These are phyloP conservation scores for Bryconaethiops microstoma DNA, from an alignment of 2,797 vertebrate genomes.

Conservation along the genomic window DNA sequence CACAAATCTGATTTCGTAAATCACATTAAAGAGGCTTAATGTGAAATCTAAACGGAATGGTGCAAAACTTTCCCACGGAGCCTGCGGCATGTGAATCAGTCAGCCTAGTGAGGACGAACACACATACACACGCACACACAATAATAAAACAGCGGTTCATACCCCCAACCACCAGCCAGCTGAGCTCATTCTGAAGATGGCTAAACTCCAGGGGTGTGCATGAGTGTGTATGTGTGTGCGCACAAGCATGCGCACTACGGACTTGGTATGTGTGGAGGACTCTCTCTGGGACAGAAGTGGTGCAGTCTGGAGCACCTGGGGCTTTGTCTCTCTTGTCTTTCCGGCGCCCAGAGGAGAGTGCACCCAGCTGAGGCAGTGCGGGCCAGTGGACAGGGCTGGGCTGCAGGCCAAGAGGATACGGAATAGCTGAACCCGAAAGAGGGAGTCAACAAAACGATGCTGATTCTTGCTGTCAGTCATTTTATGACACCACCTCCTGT, in stretches of 20 bases:
- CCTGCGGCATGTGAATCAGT: neutral
- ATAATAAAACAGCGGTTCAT: neutral
- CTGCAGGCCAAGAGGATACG: conserved; percentile 47
- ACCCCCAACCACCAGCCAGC: conserved; percentile 42
- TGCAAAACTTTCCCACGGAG: conserved; percentile 12
- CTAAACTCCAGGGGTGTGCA: conserved; percentile 42
- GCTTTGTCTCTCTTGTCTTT: conserved; percentile 36
- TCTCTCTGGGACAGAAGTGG: conserved; percentile 34
- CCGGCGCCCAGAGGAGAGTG: conserved; percentile 39
- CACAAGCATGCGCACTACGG: conserved; percentile 15
- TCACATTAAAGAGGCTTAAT: conserved; percentile 29
- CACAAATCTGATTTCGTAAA: conserved; percentile 32
- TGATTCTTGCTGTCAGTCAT: conserved; percentile 43
- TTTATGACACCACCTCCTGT: conserved; percentile 41
- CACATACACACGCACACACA: conserved; percentile 6
- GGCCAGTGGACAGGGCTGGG: conserved; percentile 41
- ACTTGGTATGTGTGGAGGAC: conserved; percentile 35
- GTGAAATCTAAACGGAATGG: conserved; percentile 16
- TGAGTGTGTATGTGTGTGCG: conserved; percentile 26
- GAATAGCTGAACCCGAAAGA: conserved; percentile 35
- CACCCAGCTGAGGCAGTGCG: conserved; percentile 47
- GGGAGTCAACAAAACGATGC: conserved; percentile 40
- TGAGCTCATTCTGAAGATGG: conserved; percentile 46
- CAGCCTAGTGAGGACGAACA: neutral
- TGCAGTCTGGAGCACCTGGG: conserved; percentile 51